Percentiles rank a stretch among this genome's conserved stretches.
These are phyloP conservation scores for Laterallus jamaicensis DNA, from an alignment of 2,113 vertebrate genomes.

Conservation along the genomic window DNA sequence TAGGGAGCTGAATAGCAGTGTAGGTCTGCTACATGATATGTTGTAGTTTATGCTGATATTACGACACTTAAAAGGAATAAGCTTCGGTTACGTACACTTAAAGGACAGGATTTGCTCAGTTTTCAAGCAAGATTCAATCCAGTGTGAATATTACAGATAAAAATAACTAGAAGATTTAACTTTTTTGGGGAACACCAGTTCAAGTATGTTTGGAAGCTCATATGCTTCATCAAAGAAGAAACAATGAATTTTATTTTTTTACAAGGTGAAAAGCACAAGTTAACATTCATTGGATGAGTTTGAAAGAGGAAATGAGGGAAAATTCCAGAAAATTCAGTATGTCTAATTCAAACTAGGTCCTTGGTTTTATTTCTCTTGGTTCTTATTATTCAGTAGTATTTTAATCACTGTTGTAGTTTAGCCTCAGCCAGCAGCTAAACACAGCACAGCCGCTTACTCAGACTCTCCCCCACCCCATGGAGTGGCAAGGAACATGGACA, in stretches of 20 bases:
- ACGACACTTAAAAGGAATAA: not conserved
- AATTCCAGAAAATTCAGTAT: not conserved
- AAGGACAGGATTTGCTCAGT: not conserved
- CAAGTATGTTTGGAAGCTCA: not conserved
- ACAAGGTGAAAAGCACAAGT: not conserved
- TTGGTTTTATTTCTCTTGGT: not conserved
- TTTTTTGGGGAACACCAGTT: not conserved
- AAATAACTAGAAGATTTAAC: not conserved
- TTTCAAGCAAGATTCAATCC: not conserved
- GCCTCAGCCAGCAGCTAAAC: too few species aligned
- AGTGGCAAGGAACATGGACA: too few species aligned
- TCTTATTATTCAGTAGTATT: not conserved
- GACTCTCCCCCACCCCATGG: too few species aligned
- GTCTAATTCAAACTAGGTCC: not conserved
- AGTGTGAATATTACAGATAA: not conserved
- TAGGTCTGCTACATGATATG: not conserved
- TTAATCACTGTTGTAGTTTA: not conserved
- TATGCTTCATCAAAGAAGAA: not conserved
- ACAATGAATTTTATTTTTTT: not conserved
- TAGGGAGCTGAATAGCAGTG: not conserved
- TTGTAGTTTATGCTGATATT: not conserved
- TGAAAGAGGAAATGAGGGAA: not conserved
- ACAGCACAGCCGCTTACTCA: too few species aligned
- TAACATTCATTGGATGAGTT: not conserved
- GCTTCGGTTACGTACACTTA: not conserved